Evolutionary conservation across 2,113 vertebrate species (phyloP).

Genomic region (Hepsetus odoe): DNA sequence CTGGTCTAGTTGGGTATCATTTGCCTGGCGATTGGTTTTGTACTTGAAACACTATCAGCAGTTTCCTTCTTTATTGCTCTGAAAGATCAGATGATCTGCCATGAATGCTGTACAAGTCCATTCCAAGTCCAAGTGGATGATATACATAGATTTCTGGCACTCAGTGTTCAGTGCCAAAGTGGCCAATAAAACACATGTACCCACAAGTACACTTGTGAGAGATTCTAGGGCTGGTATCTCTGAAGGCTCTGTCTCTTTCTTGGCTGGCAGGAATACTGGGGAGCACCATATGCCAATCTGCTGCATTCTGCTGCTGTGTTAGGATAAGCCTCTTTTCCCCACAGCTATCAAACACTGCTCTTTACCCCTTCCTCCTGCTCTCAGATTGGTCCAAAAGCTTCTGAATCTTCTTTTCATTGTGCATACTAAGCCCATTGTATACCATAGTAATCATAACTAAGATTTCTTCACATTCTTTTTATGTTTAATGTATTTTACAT

Average conservation of each 20-base stretch:
- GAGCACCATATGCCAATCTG: slow-evolving; percentile 37
- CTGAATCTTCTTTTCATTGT: background rate
- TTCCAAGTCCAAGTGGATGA: background rate
- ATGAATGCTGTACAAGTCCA: background rate
- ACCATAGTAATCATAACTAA: background rate
- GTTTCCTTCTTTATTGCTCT: background rate
- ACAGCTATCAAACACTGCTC: background rate
- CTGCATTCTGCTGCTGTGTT: slow-evolving; percentile 1
- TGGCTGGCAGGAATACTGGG: slow-evolving; percentile 16
- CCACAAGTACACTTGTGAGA: background rate
- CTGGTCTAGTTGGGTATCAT: background rate
- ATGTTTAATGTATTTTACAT: background rate
- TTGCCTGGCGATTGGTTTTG: background rate
- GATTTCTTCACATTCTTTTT: background rate
- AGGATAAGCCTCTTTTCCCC: slow-evolving; percentile 10
- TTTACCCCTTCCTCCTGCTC: background rate
- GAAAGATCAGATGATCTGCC: background rate
- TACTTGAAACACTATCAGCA: background rate
- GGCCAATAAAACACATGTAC: slow-evolving; percentile 17
- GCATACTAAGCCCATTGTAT: background rate
- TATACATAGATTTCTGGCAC: background rate
- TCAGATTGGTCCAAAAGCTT: background rate
- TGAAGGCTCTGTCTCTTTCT: background rate
- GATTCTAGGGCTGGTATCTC: background rate
- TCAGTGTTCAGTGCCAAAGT: background rate